Conservation (phyloP, 1,140 invertebrate genomes). For the Araneus ventricosus region DNA sequence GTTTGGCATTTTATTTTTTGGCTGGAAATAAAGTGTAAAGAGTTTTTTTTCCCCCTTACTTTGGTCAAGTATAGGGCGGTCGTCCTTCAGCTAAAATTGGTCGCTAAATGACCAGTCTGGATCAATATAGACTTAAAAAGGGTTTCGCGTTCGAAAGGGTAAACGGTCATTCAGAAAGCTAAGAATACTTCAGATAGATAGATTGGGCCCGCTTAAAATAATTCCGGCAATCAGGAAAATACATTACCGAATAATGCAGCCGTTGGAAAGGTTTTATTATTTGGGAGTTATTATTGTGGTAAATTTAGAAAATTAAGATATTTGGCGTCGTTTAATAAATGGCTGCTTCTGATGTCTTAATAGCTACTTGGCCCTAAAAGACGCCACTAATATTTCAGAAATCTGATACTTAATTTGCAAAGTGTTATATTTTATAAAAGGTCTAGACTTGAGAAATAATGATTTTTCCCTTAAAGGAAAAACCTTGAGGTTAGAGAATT, state of each 20-base stretch:
- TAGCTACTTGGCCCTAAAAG: no score
- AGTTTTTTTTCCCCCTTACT: background rate
- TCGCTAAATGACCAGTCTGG: background rate
- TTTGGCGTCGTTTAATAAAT: no score
- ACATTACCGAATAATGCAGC: background rate
- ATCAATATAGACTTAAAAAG: conserved; percentile 4
- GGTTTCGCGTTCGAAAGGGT: background rate
- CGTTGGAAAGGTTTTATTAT: background rate
- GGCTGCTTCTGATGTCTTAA: no score
- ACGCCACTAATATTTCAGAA: no score
- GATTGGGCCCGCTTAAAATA: background rate
- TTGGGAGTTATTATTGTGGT: background rate
- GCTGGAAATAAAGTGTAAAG: background rate
- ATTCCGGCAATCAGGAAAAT: background rate
- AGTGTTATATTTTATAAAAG: no score
- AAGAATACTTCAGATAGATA: conserved; percentile 2
- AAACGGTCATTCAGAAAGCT: background rate
- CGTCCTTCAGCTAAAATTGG: background rate
- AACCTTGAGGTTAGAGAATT: no score
- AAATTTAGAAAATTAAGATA: no score
- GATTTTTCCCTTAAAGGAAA: no score
- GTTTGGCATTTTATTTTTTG: background rate
- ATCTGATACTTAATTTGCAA: no score
- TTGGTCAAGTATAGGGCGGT: background rate
- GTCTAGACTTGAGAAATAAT: no score